Percentiles rank a stretch among this genome's conserved stretches.
phyloP scores from a whole-genome alignment of 2,797 vertebrate species.

The Enteromius afrohamiltoni region DNA sequence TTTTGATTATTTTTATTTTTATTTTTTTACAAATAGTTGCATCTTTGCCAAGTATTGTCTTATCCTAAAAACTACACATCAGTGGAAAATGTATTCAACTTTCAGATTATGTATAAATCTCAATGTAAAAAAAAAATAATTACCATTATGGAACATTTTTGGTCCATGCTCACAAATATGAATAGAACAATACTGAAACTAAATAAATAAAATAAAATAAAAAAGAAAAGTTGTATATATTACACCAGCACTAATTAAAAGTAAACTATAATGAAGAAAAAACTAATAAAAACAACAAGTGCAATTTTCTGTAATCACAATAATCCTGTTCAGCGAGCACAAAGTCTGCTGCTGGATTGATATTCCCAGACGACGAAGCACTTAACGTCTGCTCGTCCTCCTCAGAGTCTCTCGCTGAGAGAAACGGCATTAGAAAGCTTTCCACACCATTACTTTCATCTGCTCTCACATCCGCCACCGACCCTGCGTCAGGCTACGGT shows the following conservation, averaged over 20 bases:
- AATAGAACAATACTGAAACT: not conserved
- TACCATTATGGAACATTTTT: too few relatives aligned
- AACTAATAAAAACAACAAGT: not conserved
- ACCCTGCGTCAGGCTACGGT: constrained; percentile 27
- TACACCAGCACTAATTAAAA: not conserved
- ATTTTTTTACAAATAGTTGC: too few relatives aligned
- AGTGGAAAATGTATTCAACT: too few relatives aligned
- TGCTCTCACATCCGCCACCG: constrained; percentile 33
- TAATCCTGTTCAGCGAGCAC: constrained; percentile 8
- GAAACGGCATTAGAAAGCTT: constrained; percentile 50
- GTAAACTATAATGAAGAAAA: not conserved
- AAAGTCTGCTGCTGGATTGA: constrained; percentile 20
- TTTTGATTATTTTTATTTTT: too few relatives aligned
- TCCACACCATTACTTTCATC: constrained; percentile 49
- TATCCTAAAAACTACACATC: too few relatives aligned
- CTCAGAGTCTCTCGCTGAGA: constrained; percentile 45
- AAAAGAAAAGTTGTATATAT: not conserved
- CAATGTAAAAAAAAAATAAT: too few relatives aligned
- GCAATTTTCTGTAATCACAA: not conserved
- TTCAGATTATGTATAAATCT: too few relatives aligned
- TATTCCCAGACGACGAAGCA: constrained; percentile 37
- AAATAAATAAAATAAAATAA: not conserved
- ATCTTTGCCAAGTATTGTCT: too few relatives aligned
- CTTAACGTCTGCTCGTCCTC: constrained; percentile 49
- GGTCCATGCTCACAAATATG: not conserved